Conservation (phyloP, 2,888 invertebrate genomes). For the Ptilodon capucinus region DNA sequence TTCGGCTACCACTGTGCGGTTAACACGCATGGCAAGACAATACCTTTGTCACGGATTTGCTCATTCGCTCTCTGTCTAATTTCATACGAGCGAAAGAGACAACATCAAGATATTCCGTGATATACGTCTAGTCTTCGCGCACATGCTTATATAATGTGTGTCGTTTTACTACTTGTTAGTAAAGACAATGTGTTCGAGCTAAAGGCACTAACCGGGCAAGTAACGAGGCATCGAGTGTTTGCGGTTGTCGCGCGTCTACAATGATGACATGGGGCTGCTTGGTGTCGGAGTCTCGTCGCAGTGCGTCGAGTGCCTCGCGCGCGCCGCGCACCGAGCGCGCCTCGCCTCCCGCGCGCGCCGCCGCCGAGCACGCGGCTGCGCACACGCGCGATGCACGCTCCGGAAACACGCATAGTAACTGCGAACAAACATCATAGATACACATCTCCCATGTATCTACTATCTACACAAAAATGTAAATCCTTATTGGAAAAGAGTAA, state of each 20-base stretch:
- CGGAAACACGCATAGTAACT: constrained; percentile 89
- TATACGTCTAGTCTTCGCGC: too few species aligned
- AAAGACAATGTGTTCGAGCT: too few species aligned
- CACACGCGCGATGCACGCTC: constrained; percentile 86
- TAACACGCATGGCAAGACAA: too few species aligned
- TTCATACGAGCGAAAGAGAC: too few species aligned
- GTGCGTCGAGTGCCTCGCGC: constrained; percentile 80
- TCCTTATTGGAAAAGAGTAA: too few species aligned
- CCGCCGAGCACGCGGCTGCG: constrained; percentile 85
- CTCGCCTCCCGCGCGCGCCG: constrained; percentile 82
- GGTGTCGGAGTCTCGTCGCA: constrained; percentile 72
- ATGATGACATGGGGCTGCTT: constrained; percentile 85
- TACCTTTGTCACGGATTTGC: too few species aligned
- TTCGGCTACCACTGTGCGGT: too few species aligned
- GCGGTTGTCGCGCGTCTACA: constrained; percentile 83
- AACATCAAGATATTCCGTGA: too few species aligned
- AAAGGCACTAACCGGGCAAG: constrained; percentile 82
- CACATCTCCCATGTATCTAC: not conserved
- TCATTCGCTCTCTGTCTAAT: too few species aligned
- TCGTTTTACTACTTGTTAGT: too few species aligned
- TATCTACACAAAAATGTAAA: too few species aligned
- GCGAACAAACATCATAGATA: constrained; percentile 29
- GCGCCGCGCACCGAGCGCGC: constrained; percentile 81
- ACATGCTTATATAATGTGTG: too few species aligned
- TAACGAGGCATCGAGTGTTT: constrained; percentile 83